Percentiles rank a stretch among this genome's conserved stretches.
Conservation (phyloP, 2,113 vertebrate species). For the Caloenas nicobarica region DNA sequence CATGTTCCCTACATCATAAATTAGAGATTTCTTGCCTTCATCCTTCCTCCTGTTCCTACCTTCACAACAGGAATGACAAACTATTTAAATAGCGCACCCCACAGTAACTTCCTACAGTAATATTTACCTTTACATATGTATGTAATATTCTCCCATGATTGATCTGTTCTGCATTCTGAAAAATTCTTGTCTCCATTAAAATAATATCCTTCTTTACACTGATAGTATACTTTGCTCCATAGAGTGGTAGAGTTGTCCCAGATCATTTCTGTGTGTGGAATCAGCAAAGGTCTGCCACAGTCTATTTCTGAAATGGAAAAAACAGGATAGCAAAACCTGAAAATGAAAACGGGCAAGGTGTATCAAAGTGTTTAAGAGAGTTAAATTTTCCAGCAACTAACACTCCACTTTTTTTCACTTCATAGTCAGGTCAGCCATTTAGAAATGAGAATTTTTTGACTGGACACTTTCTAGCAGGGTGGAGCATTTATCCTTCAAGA, state of each 20-base stretch:
- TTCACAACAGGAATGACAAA: not conserved
- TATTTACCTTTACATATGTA: constrained; percentile 78
- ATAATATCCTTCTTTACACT: constrained; percentile 77
- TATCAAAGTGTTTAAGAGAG: not conserved
- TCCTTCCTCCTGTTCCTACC: not conserved
- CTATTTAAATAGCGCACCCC: not conserved
- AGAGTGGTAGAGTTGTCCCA: constrained; percentile 74
- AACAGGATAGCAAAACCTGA: not conserved
- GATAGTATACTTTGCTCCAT: constrained; percentile 72
- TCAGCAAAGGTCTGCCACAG: constrained; percentile 73
- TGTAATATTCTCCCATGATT: constrained; percentile 72
- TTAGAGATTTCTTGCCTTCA: not conserved
- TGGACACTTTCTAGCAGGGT: not conserved
- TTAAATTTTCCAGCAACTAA: not conserved
- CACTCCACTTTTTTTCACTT: not conserved
- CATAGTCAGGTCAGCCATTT: not conserved
- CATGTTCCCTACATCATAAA: not conserved
- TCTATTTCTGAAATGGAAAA: constrained; percentile 71
- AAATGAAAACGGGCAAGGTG: not conserved
- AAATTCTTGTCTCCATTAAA: constrained; percentile 70
- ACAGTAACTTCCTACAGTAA: not conserved
- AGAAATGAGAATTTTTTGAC: not conserved
- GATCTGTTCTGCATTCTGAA: constrained; percentile 72
- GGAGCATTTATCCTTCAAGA: not conserved
- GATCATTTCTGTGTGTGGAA: constrained; percentile 70